Evolutionary conservation across 2,113 vertebrate genomes (phyloP), one percentile per base, ranked within the genome.

Genomic region (Holacanthus passer): DNA sequence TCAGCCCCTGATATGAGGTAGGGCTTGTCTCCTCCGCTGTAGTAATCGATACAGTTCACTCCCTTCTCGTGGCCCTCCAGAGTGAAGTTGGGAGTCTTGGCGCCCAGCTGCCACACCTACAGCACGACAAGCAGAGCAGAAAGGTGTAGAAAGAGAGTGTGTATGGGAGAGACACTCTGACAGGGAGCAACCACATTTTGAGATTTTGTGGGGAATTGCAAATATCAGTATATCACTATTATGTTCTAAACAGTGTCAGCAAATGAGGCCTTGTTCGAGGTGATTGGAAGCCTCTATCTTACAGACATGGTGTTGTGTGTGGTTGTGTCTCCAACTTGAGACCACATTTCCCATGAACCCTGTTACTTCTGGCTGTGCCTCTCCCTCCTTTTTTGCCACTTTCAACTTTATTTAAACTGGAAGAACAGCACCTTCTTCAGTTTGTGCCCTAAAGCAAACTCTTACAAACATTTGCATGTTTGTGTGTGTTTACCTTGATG

Each of bases 1-100:
- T 99, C 97, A 17, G 97, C 97, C 45, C 97, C 97, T 16, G 97
- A 99, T 79, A 99, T 98, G 81, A 99, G 96, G 79, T 99, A 99
- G 0, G 97, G 97, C 60, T 99, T 99, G 92, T 98, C 97, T 13
- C 97, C 97, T 41, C 97, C 97, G 29, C 96, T 97, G 94, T 99
- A 98, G 82, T 98, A 98, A 85, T 99, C 97, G 17, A 98, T 96
- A 89, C 97, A 98, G 91, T 99, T 99, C 17, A 99, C 97, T 0
- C 97, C 97, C 81, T 99, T 99, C 85, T 98, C 97, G 0, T 99
- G 97, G 39, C 97, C 97, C 83, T 99, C 97, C 89, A 99, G 92
- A 22, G 97, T 99, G 80, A 99, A 99, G 93, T 99, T 99, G 59
- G 97, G 96, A 48, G 97, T 96, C 1, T 95, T 97, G 14, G 97